Evolutionary conservation across 2,888 invertebrate genomes (phyloP), one percentile per base, ranked within the genome.

Genomic region (Epsilonema sp.): DNA sequence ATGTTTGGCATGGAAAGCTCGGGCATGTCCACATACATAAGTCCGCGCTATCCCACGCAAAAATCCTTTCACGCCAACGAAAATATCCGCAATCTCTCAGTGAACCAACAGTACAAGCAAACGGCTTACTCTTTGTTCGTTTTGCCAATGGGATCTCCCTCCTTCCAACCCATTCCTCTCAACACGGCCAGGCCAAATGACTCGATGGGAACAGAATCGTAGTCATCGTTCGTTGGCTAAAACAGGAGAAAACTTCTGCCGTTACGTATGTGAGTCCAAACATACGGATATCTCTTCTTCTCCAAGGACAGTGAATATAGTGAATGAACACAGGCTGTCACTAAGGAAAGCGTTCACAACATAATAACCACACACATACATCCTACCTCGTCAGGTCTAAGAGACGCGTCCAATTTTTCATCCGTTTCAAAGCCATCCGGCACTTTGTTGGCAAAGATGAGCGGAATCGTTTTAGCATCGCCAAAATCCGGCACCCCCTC

Each of bases 141-240:
- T 25, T 52, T 55, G 1, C 58, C 60, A n/a, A 59, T 58, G 26
- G 58, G 57, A 11, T 61, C 56, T 3, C 67, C 69, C 44, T 67
- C 66, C 52, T 68, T 70, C 70, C 70, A 72, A 16, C 72, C 92
- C 90, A 90, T 92, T 8, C 92, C 94, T 51, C 89, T 72, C 1
- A 94, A 70, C 80, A 92, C 80, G 0, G 92, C 94, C 63, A 82
- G 61, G 2, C 94, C 94, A 75, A 80, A 94, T 46, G 81, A 77
- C 59, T 73, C 73, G 21, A 82, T 74, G 1, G 81, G 79, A 50
- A 80, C 71, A 56, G 71, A 67, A 53, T 79, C 77, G 64, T 80
- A 81, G 66, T 79, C 77, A 19, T 42, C 40, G 3, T 43, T 42
- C 2, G n/a, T 22, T 2, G 41, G 3, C 47, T 31, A 20, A 4